Percentiles rank a stretch among this genome's conserved stretches.
phyloP scores from a whole-genome alignment of 2,797 vertebrate genomes.

The Gouania willdenowi region DNA sequence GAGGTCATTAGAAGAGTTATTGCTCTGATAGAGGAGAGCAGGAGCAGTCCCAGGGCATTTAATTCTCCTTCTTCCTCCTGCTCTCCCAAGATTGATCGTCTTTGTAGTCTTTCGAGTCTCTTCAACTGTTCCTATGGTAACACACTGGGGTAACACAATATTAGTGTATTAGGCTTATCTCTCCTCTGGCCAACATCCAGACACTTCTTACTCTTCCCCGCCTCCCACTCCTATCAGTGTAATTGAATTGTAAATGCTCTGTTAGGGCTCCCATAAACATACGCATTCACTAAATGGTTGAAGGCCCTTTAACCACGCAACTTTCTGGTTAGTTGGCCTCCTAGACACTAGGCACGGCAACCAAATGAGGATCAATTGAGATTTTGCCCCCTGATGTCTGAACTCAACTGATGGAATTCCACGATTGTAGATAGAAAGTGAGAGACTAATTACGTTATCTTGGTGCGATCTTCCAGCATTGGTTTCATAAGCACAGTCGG shows the following conservation, averaged over 20 bases:
- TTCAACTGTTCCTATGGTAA: slow-evolving; percentile 80
- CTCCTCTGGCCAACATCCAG: slow-evolving; percentile 76
- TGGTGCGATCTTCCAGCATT: slow-evolving; percentile 55
- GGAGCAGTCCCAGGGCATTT: slow-evolving; percentile 78
- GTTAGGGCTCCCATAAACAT: slow-evolving; percentile 72
- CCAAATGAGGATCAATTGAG: slow-evolving; percentile 57
- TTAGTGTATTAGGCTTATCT: slow-evolving; percentile 82
- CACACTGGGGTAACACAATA: slow-evolving; percentile 78
- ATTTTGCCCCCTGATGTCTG: slow-evolving; percentile 64
- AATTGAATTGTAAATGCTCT: slow-evolving; percentile 81
- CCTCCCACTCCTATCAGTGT: slow-evolving; percentile 66
- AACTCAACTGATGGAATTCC: slow-evolving; percentile 70
- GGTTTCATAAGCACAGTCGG: slow-evolving; percentile 66
- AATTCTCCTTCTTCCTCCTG: slow-evolving; percentile 74
- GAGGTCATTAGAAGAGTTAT: slow-evolving; percentile 76
- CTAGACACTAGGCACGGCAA: slow-evolving; percentile 25
- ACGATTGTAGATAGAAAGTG: slow-evolving; percentile 65
- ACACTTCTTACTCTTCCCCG: slow-evolving; percentile 65
- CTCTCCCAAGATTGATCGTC: slow-evolving; percentile 77
- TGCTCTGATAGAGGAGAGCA: slow-evolving; percentile 73
- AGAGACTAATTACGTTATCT: slow-evolving; percentile 72
- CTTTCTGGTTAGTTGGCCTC: slow-evolving; percentile 58
- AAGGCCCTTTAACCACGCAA: slow-evolving; percentile 42
- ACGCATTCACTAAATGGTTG: slow-evolving; percentile 65
- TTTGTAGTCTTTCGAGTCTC: slow-evolving; percentile 80